Percentiles rank a stretch among this genome's conserved stretches.
phyloP scores from a whole-genome alignment of 2,797 vertebrate genomes.

The Champsocephalus esox region DNA sequence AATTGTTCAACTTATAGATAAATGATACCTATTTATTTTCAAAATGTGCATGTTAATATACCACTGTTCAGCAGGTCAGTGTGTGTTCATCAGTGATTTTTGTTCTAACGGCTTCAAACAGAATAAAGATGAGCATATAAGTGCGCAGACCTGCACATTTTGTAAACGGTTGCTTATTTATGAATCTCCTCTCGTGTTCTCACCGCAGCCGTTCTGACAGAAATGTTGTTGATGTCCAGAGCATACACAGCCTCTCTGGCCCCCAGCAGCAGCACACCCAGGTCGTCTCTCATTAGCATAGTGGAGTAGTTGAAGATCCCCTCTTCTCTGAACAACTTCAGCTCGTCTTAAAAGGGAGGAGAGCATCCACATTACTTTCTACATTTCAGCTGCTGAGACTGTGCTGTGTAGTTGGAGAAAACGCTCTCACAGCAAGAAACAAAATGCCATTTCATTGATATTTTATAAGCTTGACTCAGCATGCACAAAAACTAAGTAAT shows the following conservation, averaged over 20 bases:
- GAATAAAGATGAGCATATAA: not conserved
- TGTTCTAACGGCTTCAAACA: not conserved
- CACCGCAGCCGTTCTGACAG: slow-evolving; percentile 73
- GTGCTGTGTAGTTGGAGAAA: slow-evolving; percentile 11
- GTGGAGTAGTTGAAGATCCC: slow-evolving; percentile 82
- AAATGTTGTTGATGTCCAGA: slow-evolving; percentile 81
- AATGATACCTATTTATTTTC: slow-evolving; percentile 3
- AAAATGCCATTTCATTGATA: slow-evolving; percentile 37
- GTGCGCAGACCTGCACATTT: not conserved
- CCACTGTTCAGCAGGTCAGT: not conserved
- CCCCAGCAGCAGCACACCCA: slow-evolving; percentile 81
- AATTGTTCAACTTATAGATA: slow-evolving; percentile 19
- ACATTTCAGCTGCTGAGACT: slow-evolving; percentile 1
- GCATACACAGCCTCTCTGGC: slow-evolving; percentile 85
- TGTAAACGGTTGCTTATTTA: not conserved
- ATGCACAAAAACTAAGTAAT: slow-evolving; percentile 14
- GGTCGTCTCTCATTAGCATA: slow-evolving; percentile 82
- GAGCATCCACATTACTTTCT: slow-evolving; percentile 29
- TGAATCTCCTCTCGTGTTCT: slow-evolving; percentile 36
- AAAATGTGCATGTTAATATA: not conserved
- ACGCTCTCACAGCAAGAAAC: slow-evolving; percentile 34
- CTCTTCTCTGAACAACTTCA: slow-evolving; percentile 78
- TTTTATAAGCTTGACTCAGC: slow-evolving; percentile 7
- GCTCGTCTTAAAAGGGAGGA: slow-evolving; percentile 60
- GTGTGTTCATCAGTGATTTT: not conserved